These are phyloP conservation scores for Aegotheles bennettii DNA, from an alignment of 2,113 vertebrate genomes.

Conservation along the genomic window DNA sequence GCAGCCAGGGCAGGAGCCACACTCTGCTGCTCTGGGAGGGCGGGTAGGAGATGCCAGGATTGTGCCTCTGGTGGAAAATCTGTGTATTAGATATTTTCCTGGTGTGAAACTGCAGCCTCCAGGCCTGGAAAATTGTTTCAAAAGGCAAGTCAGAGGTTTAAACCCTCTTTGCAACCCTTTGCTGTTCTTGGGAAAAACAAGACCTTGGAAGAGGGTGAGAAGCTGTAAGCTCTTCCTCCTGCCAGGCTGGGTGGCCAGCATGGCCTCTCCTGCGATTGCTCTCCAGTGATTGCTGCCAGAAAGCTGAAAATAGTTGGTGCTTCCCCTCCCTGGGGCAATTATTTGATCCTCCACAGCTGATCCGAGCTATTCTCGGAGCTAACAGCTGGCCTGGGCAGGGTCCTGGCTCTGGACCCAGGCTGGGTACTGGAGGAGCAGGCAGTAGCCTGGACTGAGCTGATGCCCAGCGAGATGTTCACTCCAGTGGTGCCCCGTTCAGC, in stretches of 20 bases:
- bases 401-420: accelerated
- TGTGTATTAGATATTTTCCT: not conserved
- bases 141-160: not conserved
- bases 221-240: not conserved
- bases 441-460: not conserved
- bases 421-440: not conserved
- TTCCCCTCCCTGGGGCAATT: not conserved
- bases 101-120: not conserved
- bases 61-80: not conserved
- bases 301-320: not conserved
- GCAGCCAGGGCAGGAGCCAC: not conserved
- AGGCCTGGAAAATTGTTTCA: not conserved
- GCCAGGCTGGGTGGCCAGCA: not conserved
- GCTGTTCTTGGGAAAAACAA: not conserved
- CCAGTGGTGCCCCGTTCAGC: accelerated
- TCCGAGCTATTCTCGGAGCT: not conserved
- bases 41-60: not conserved
- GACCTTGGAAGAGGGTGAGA: no score
- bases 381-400: not conserved
- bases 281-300: not conserved
- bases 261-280: accelerated
- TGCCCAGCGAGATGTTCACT: accelerated
- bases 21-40: not conserved
- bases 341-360: constrained; percentile 1
- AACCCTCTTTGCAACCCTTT: not conserved